Evolutionary conservation across 64 coral and sea anemone species (phyloP).

Genomic region (Dendrophyllia cribrosa): DNA sequence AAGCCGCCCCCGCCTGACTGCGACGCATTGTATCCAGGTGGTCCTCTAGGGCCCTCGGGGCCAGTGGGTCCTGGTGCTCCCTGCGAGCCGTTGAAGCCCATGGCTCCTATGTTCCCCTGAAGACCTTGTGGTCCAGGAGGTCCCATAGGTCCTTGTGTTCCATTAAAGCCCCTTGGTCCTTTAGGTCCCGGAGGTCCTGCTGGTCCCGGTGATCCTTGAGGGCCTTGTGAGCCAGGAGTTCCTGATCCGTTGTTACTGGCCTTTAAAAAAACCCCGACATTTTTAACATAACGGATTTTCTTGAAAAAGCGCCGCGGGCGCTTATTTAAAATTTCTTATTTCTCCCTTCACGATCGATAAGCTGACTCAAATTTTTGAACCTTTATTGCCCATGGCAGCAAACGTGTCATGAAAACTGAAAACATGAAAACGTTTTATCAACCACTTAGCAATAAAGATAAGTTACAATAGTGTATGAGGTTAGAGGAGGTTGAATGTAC

Average conservation of each 20-base stretch:
- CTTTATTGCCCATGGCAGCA: no score
- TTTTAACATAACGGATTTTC: no score
- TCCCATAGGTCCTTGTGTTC: conserved; percentile 41
- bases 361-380: no score
- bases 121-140: conserved; percentile 59
- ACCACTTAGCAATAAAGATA: no score
- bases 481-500: no score
- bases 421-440: no score
- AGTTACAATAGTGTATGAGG: no score
- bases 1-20: not conserved
- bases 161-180: conserved; percentile 61
- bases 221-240: conserved; percentile 50
- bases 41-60: conserved; percentile 37
- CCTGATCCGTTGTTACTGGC: not conserved
- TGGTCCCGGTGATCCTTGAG: conserved; percentile 25
- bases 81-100: conserved; percentile 40
- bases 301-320: no score
- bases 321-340: no score
- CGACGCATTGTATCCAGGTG: conserved; percentile 31
- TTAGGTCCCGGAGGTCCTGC: conserved; percentile 42
- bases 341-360: no score
- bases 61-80: conserved; percentile 48
- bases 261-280: no score
- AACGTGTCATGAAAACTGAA: no score
- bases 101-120: conserved; percentile 33